phyloP scores from a whole-genome alignment of 2,113 vertebrate genomes.

The Callopanchax toddi region DNA sequence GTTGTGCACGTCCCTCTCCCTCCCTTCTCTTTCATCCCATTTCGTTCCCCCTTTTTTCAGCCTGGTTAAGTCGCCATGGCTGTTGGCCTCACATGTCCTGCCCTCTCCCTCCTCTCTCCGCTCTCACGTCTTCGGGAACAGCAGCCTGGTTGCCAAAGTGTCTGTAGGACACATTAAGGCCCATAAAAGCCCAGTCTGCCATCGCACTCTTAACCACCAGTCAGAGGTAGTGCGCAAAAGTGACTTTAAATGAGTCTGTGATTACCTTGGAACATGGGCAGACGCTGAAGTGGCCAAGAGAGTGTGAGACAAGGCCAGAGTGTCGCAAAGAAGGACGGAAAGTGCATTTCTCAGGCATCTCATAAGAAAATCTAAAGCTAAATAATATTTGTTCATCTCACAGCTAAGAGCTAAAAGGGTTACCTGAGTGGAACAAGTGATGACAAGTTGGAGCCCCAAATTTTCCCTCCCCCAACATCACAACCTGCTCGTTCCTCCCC shows the following conservation, averaged over 20 bases:
- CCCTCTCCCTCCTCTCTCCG: conserved; percentile 18
- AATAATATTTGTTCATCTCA: conserved; percentile 61
- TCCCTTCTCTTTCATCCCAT: conserved; percentile 70
- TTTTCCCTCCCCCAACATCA: background rate
- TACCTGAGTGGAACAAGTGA: conserved; percentile 35
- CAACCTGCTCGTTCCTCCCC: conserved; percentile 46
- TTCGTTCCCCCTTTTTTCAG: conserved; percentile 74
- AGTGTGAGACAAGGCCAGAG: conserved; percentile 65
- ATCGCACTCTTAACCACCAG: conserved; percentile 73
- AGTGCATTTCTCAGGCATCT: conserved; percentile 46
- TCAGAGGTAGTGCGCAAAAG: conserved; percentile 77
- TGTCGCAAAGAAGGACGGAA: conserved; percentile 19
- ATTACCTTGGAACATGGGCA: conserved; percentile 73
- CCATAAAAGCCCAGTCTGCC: conserved; percentile 76
- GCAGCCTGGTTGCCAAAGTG: conserved; percentile 74
- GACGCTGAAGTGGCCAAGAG: conserved; percentile 70
- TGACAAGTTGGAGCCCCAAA: conserved; percentile 52
- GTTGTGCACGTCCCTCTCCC: conserved; percentile 58
- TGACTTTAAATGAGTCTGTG: conserved; percentile 78
- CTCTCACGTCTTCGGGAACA: conserved; percentile 50
- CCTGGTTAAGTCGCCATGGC: conserved; percentile 74
- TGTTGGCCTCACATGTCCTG: conserved; percentile 63
- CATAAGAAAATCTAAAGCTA: conserved; percentile 55
- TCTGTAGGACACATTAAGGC: conserved; percentile 75
- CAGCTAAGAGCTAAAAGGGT: conserved; percentile 46